phyloP scores from a whole-genome alignment of 2,113 vertebrate genomes.

The Sceloporus undulatus region DNA sequence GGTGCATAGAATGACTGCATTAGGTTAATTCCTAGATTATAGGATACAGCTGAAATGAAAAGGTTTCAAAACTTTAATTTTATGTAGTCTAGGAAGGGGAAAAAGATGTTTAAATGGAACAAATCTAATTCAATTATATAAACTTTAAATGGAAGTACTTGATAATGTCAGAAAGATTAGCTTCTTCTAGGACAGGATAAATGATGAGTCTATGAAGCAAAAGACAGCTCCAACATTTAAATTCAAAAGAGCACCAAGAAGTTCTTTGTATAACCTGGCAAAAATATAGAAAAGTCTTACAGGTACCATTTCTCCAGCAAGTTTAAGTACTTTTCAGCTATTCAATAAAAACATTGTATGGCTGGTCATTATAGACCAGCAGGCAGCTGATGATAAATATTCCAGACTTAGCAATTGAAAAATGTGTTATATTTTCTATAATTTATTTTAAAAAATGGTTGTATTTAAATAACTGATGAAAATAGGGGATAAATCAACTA shows the following conservation, averaged over 20 bases:
- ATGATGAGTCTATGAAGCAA: slow-evolving; percentile 21
- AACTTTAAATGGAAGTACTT: slow-evolving; percentile 24
- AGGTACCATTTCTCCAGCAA: background rate
- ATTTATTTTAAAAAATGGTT: background rate
- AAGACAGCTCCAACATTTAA: slow-evolving; percentile 7
- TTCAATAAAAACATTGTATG: background rate
- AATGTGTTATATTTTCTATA: background rate
- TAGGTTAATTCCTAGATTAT: slow-evolving; percentile 37
- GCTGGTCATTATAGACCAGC: background rate
- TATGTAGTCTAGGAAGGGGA: background rate
- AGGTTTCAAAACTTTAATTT: slow-evolving; percentile 41
- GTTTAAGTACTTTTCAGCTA: background rate
- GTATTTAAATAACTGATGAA: background rate
- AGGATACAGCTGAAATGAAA: slow-evolving; percentile 23
- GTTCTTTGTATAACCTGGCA: slow-evolving; percentile 9
- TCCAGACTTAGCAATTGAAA: background rate
- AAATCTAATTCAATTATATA: slow-evolving; percentile 37
- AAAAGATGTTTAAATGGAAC: slow-evolving; percentile 44
- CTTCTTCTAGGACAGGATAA: slow-evolving; percentile 27
- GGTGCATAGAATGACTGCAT: slow-evolving; percentile 21
- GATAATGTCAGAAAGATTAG: slow-evolving; percentile 38
- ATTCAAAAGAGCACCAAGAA: slow-evolving; percentile 10
- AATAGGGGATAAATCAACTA: background rate
- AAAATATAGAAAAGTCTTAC: slow-evolving; percentile 10
- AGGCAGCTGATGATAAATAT: background rate